These are phyloP conservation scores for Aelia acuminata DNA, from an alignment of 2,888 invertebrate species.

Conservation along the genomic window DNA sequence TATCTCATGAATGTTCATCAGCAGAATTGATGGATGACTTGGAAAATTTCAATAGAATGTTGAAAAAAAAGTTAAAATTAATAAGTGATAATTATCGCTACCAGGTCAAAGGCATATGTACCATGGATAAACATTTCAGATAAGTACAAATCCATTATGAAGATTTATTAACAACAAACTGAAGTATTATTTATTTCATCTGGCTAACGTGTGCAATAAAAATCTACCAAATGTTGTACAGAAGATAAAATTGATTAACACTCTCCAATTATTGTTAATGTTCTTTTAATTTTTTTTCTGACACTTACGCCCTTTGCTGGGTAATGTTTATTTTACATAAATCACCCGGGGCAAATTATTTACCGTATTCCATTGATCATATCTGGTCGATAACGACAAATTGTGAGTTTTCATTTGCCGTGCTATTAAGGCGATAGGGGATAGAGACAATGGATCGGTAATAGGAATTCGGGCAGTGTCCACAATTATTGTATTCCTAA, in stretches of 20 bases:
- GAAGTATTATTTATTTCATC: not conserved
- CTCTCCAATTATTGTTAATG: not conserved
- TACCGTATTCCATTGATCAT: not conserved
- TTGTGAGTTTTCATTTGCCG: slow-evolving; percentile 49
- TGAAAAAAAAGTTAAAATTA: too few relatives aligned
- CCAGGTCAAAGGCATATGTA: too few relatives aligned
- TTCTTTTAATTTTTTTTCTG: not conserved
- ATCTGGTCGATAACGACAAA: not conserved
- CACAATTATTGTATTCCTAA: slow-evolving; percentile 37
- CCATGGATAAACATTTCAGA: not conserved
- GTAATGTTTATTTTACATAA: slow-evolving; percentile 20
- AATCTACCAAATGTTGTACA: not conserved
- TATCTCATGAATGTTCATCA: too few relatives aligned
- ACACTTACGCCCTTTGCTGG: not conserved
- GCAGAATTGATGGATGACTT: too few relatives aligned
- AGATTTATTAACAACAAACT: not conserved
- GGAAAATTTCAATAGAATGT: too few relatives aligned
- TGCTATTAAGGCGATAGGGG: not conserved
- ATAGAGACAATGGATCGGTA: not conserved
- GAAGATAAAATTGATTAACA: not conserved
- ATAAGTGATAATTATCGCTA: too few relatives aligned
- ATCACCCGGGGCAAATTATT: slow-evolving; percentile 7
- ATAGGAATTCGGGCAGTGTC: not conserved
- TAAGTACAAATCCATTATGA: not conserved
- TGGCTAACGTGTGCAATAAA: not conserved